These are phyloP conservation scores for Blennius ocellaris DNA, from an alignment of 2,113 vertebrate genomes.

Conservation along the genomic window DNA sequence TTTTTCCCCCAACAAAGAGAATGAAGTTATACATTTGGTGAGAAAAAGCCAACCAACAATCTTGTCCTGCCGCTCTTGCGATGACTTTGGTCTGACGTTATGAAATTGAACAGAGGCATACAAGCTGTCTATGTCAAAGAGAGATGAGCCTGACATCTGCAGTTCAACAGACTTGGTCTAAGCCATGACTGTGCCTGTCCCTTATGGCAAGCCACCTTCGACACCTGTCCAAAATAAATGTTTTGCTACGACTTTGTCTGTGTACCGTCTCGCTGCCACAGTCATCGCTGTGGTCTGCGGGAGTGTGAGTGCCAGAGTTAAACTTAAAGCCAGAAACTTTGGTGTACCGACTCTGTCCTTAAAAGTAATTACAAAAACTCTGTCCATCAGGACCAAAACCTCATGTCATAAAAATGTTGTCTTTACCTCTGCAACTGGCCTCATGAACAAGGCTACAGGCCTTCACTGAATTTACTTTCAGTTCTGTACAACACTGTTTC, in stretches of 20 bases:
- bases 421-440: too few relatives aligned
- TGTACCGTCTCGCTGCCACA: conserved; percentile 19
- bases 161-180: conserved; percentile 54
- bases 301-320: conserved; percentile 5
- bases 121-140: conserved; percentile 44
- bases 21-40: conserved; percentile 34
- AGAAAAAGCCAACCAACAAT: conserved; percentile 38
- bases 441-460: too few relatives aligned
- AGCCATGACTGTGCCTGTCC: conserved; percentile 43
- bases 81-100: conserved; percentile 27
- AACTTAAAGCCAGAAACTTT: not conserved
- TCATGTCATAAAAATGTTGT: too few relatives aligned
- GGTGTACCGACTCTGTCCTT: too few relatives aligned
- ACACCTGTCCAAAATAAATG: conserved; percentile 54
- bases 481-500: too few relatives aligned
- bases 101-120: conserved; percentile 53
- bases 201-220: conserved; percentile 32
- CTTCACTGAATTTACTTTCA: too few relatives aligned
- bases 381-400: too few relatives aligned
- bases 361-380: too few relatives aligned
- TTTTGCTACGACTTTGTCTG: conserved; percentile 43
- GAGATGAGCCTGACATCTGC: conserved; percentile 64
- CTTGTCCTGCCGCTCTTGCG: conserved; percentile 36
- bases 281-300: conserved; percentile 10
- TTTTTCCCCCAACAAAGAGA: conserved; percentile 18